Evolutionary conservation across 2,797 vertebrate genomes (phyloP).

Genomic region (Chromobotia macracanthus): DNA sequence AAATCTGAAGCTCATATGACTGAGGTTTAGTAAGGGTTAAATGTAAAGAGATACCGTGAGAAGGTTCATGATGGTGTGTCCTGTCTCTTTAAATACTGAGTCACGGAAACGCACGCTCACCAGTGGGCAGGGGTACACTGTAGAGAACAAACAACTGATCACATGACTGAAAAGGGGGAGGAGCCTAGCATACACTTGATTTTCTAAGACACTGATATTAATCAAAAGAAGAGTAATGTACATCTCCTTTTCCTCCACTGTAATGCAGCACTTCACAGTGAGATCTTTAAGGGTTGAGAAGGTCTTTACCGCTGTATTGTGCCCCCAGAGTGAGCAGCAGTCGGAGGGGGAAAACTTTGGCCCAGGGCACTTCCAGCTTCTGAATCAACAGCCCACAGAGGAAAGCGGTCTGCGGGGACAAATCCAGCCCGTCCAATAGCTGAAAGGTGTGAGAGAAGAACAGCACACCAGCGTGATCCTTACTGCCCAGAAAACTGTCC

Average conservation of each 20-base stretch:
- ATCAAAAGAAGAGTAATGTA: background rate
- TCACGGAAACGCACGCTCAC: constrained; percentile 85
- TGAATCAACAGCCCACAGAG: constrained; percentile 91
- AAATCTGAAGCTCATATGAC: no score
- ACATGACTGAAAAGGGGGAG: background rate
- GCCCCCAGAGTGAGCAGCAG: constrained; percentile 89
- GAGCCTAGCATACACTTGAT: background rate
- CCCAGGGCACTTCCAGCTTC: constrained; percentile 94
- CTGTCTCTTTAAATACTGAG: constrained; percentile 89
- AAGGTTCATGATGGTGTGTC: constrained; percentile 94
- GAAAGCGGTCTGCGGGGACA: constrained; percentile 82
- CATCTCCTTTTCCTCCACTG: background rate
- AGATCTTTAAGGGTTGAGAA: background rate
- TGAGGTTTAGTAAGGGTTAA: background rate
- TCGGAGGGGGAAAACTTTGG: constrained; percentile 92
- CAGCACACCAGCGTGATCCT: constrained; percentile 91
- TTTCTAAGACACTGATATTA: background rate
- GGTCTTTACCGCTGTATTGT: constrained; percentile 80
- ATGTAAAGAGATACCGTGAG: constrained; percentile 85
- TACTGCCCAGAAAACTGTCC: constrained; percentile 86
- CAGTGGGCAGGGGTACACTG: constrained; percentile 86
- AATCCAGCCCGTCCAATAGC: constrained; percentile 78
- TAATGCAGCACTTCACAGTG: background rate
- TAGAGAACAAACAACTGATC: constrained; percentile 6
- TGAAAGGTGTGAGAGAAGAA: constrained; percentile 89